Evolutionary conservation across 2,113 vertebrate genomes (phyloP), one percentile per base, ranked within the genome.

Genomic region (Grammomys dolichurus): DNA sequence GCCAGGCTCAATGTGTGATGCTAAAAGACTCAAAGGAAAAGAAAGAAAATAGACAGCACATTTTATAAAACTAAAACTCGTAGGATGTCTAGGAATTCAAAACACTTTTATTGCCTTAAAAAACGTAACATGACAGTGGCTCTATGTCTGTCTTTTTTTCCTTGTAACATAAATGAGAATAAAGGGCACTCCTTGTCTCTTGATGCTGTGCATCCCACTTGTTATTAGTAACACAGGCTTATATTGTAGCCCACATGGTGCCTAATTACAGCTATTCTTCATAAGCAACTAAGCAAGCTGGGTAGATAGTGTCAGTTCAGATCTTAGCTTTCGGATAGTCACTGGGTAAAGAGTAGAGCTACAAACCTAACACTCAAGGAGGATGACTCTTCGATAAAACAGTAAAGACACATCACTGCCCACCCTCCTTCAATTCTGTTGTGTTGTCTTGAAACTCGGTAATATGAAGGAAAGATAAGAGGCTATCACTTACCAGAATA

Each of bases 31-130:
- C 51, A 7, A 91, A 43, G 60, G 91, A 96, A 94, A 36, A 48
- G 90, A 92, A 97, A 95, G 96, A 96, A 97, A 97, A 97, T 96
- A 97, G 95, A 89, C 78, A 31, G 40, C 63, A 75, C 40, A 31
- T 96, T 98, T 96, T 94, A 90, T 95, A 93, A 95, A 96, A 96
- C 96, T 87, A 67, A 96, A 94, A 96, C 72, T 89, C 24, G 98
- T 99, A 97, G 99, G 99, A 98, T 98, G 98, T 90, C n/a, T 85
- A 98, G 93, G 98, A 99, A 99, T 99, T 98, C 98, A 97, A 98
- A 98, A 97, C 96, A 75, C 97, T 93, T 97, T 98, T 98, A 98
- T 98, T 96, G 91, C 97, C 96, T 98, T 98, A 97, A 98, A 80
- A 97, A 95, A 94, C 98, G 97, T 96, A 98, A 97, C 97, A 97